A percentile compares a stretch with the other conserved stretches of the same genome.
Evolutionary conservation across 2,113 vertebrate species (phyloP).

Genomic region (Ancistrus triradiatus): DNA sequence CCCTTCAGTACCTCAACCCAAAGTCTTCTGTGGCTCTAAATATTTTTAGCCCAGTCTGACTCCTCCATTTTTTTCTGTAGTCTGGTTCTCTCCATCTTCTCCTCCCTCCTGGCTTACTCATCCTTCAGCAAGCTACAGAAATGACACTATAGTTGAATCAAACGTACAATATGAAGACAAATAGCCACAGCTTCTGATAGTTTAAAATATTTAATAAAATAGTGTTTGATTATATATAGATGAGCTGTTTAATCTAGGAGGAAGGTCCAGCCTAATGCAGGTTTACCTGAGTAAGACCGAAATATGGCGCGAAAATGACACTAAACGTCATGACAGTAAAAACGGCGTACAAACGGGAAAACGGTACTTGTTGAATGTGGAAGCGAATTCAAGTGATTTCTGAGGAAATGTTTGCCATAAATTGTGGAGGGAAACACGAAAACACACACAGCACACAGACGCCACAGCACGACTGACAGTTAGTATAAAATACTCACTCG

Average conservation of each 20-base stretch:
- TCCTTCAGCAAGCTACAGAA: slow-evolving; percentile 12
- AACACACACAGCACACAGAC: slow-evolving; percentile 13
- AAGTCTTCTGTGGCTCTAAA: neutral
- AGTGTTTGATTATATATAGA: too few species aligned
- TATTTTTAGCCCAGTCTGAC: neutral
- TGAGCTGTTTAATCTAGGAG: too few species aligned
- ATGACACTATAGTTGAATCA: neutral
- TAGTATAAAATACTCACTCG: slow-evolving; percentile 17
- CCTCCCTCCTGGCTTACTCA: slow-evolving; percentile 20
- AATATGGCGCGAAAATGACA: slow-evolving; percentile 4
- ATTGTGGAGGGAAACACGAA: neutral
- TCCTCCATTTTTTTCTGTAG: neutral
- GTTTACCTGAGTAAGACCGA: too few species aligned
- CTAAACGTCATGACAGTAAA: neutral
- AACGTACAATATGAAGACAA: neutral
- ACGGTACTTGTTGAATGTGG: slow-evolving; percentile 9
- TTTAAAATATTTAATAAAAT: too few species aligned
- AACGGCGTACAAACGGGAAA: neutral
- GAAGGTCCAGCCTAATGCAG: too few species aligned
- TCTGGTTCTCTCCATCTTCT: neutral
- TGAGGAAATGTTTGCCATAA: too few species aligned
- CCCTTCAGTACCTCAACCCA: too few species aligned
- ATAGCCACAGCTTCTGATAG: too few species aligned
- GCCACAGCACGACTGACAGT: slow-evolving; percentile 13
- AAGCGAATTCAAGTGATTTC: neutral